Base-by-base conservation (phyloP, 1,140 invertebrate species). In the Heliconius nattereri region DNA sequence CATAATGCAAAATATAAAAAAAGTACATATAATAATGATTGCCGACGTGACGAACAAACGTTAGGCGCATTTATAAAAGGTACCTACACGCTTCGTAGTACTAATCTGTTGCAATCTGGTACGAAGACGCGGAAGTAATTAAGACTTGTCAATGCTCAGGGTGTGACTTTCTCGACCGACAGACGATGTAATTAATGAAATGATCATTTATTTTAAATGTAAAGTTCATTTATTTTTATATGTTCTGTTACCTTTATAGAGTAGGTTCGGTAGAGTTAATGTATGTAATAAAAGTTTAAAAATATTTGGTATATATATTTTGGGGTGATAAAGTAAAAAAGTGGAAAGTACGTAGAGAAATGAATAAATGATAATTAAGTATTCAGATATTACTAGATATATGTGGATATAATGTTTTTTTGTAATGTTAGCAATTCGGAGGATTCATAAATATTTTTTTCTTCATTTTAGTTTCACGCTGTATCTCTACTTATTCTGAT, bases 161-260 rank as follows among this genome's bases (percentile, higher is more conserved):
- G 71, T 72, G 71, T 72, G 71, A 72, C 71, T 72, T 3, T 72
- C 71, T 40, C 71, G 35, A 72, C 71, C 35, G 71, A 72, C 71
- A 40, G 71, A 20, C 71, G 71, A 72, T 72, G 71, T 72, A 72
- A 72, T 72, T 72, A 72, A 72, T 72, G 71, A 72, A 72, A 23
- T 8, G 71, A 40, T 72, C 71, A 72, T 72, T 66, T 72, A 37
- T 72, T 72, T 72, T 40, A 72, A 72, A 72, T 66, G 23, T 29
- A 29, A 66, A 29, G 26, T 66, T 66, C 60, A 66, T 66, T 66
- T 66, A 2, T 66, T 60, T 60, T 11, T 60, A n/a, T 26, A 23
- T 66, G 7, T 1, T 35, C 32, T 66, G 8, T n/a, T 66, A 5
- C 23, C 9, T 29, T 66, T 13, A 66, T 6, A 1, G 13, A 0